These are phyloP conservation scores for Pelodiscus sinensis DNA, from an alignment of 2,113 vertebrate genomes.

Conservation along the genomic window DNA sequence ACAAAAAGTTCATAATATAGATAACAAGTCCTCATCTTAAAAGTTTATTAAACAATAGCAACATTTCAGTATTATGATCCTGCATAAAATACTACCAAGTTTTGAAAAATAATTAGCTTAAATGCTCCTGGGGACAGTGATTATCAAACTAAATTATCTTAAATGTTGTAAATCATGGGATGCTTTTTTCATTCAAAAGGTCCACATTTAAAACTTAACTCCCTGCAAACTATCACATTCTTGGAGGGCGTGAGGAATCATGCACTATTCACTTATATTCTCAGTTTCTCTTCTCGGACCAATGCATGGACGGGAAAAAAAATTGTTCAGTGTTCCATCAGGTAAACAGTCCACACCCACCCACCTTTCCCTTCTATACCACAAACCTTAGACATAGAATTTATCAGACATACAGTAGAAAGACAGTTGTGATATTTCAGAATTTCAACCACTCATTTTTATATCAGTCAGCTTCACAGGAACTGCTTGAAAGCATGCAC, in stretches of 20 bases:
- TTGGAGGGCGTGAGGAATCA: background rate
- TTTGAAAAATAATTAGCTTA: background rate
- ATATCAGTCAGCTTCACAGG: background rate
- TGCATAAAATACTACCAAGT: background rate
- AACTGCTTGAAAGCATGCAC: slow-evolving; percentile 41
- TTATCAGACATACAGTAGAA: background rate
- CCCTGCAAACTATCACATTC: background rate
- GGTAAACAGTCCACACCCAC: background rate
- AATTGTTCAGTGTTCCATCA: background rate
- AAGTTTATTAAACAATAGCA: background rate
- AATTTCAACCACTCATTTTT: background rate
- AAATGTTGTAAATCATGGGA: background rate
- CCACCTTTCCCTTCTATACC: background rate
- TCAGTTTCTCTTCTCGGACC: background rate
- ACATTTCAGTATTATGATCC: background rate
- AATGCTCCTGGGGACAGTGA: background rate
- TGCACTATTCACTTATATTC: rapidly evolving
- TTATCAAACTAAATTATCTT: background rate
- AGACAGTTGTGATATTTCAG: slow-evolving; percentile 18
- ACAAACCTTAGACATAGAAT: background rate
- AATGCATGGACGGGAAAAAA: background rate
- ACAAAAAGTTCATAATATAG: background rate
- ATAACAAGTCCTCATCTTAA: background rate
- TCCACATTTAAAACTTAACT: background rate
- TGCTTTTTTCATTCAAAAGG: background rate